Percentiles rank a stretch among this genome's conserved stretches.
Conservation (phyloP, 2,888 invertebrate species). For the Neelides folsomi region DNA sequence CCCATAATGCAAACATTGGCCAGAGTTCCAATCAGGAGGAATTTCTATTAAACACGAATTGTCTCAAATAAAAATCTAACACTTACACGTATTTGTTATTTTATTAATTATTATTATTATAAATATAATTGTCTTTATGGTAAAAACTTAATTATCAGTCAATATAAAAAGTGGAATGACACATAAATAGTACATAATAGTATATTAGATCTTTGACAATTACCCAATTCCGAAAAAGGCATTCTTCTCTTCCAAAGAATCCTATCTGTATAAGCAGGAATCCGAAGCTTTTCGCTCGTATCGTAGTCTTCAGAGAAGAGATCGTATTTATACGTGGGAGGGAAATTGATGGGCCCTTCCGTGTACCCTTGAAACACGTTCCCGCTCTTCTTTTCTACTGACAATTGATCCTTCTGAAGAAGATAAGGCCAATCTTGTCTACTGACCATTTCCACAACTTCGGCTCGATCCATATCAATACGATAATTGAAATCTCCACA, state of each 20-base stretch:
- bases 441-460: constrained; percentile 69
- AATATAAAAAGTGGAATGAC: too few species aligned
- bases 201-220: constrained; percentile 8
- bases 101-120: too few species aligned
- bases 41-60: constrained; percentile 16
- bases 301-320: constrained; percentile 97
- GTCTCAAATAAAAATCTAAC: constrained; percentile 5
- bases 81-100: too few species aligned
- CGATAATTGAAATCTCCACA: constrained; percentile 99
- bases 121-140: too few species aligned
- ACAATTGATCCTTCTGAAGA: constrained; percentile 75
- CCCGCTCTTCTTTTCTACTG: constrained; percentile 41
- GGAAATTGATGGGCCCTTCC: constrained; percentile 81
- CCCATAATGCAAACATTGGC: constrained; percentile 75
- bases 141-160: too few species aligned
- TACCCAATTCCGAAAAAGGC: constrained; percentile 56
- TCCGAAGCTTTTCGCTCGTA: constrained; percentile 92
- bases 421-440: constrained; percentile 61
- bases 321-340: constrained; percentile 98
- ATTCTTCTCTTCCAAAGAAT: constrained; percentile 81
- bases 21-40: constrained; percentile 54
- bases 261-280: constrained; percentile 97
- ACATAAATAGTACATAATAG: constrained; percentile 21
- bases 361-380: constrained; percentile 82
- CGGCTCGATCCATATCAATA: constrained; percentile 87